Evolutionary conservation across 2,113 vertebrate species (phyloP).

Genomic region (Hystrix brachyura): DNA sequence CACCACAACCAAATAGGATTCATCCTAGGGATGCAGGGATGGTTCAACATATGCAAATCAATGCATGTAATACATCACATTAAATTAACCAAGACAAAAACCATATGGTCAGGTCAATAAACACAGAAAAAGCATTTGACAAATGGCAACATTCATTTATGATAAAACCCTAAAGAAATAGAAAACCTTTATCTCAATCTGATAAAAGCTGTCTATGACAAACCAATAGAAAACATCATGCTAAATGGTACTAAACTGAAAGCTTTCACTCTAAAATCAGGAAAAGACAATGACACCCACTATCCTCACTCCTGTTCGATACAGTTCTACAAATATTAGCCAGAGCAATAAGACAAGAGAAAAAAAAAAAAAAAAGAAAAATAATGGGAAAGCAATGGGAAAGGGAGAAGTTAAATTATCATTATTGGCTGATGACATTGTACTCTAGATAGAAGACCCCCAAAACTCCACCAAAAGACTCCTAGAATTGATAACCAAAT

Average conservation of each 20-base stretch:
- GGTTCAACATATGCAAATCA: not conserved
- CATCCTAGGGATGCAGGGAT: not conserved
- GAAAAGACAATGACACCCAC: not conserved
- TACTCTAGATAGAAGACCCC: not conserved
- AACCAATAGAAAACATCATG: not conserved
- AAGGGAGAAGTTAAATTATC: not conserved
- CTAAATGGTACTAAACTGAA: not conserved
- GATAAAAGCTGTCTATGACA: not conserved
- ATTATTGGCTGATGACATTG: not conserved
- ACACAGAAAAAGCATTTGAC: not conserved
- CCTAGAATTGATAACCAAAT: not conserved
- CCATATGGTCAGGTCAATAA: not conserved
- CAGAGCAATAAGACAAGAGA: not conserved
- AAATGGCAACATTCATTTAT: not conserved
- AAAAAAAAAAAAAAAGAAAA: not conserved
- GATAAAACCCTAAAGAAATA: not conserved
- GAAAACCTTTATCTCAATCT: not conserved
- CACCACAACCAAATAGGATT: not conserved
- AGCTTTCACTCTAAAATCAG: not conserved
- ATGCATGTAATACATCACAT: not conserved
- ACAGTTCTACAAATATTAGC: not conserved
- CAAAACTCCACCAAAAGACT: not conserved
- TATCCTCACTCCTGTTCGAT: not conserved
- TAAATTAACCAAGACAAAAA: not conserved
- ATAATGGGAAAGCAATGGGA: too few relatives aligned